Conservation (phyloP, 2,888 invertebrate genomes). For the Mythimna albipuncta region DNA sequence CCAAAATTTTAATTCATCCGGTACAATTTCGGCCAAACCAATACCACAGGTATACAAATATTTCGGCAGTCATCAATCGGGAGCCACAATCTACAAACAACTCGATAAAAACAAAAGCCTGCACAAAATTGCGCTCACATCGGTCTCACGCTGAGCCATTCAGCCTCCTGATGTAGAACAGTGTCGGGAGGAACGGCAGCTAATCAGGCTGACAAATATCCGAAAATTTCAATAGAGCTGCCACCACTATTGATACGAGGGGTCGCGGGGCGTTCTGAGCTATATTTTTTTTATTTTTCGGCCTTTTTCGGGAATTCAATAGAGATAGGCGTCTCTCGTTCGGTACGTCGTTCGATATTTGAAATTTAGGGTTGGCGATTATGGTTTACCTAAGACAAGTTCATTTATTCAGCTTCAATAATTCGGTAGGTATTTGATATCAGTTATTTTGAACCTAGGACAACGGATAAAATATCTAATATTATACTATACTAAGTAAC, state of each 20-base stretch:
- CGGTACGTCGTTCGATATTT: conserved; percentile 84
- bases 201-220: conserved; percentile 90
- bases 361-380: conserved; percentile 80
- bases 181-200: conserved; percentile 80
- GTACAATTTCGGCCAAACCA: conserved; percentile 14
- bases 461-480: neutral
- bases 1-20: neutral
- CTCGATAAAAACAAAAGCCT: conserved; percentile 71
- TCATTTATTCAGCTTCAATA: neutral
- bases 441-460: neutral
- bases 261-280: conserved; percentile 69
- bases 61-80: conserved; percentile 50
- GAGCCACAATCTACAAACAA: conserved; percentile 49
- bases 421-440: no score
- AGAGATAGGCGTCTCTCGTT: conserved; percentile 87
- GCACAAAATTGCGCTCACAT: conserved; percentile 73
- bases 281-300: conserved; percentile 73
- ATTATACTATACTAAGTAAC: no score
- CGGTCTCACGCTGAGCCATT: conserved; percentile 86
- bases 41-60: conserved; percentile 20
- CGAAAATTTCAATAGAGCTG: conserved; percentile 84
- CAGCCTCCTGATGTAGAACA: conserved; percentile 73
- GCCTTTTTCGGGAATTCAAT: conserved; percentile 90
- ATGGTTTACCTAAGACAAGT: conserved; percentile 12
- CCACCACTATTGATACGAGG: conserved; percentile 82